phyloP scores from a whole-genome alignment of 2,888 invertebrate genomes.

The Athetis lepigone region DNA sequence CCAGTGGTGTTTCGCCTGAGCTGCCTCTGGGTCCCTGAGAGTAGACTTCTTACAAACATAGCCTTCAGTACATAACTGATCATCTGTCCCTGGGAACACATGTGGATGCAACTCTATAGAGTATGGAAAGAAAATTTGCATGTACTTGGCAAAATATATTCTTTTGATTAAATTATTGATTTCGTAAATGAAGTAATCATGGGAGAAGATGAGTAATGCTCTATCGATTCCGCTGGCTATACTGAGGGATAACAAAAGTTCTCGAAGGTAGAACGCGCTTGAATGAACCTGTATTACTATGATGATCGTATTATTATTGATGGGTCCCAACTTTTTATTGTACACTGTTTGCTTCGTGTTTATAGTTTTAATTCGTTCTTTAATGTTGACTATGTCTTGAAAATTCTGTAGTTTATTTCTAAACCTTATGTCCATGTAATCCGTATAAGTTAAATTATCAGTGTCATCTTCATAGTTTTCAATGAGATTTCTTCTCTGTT shows the following conservation, averaged over 20 bases:
- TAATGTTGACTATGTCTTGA: conserved; percentile 54
- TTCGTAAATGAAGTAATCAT: conserved; percentile 59
- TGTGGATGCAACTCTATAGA: conserved; percentile 71
- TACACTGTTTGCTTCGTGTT: conserved; percentile 66
- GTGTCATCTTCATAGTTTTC: conserved; percentile 55
- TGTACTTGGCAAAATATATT: conserved; percentile 57
- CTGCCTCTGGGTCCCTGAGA: conserved; percentile 57
- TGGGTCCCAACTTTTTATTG: conserved; percentile 49
- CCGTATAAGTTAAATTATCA: conserved; percentile 11
- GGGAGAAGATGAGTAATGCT: conserved; percentile 70
- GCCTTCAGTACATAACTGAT: conserved; percentile 63
- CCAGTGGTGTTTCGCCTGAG: conserved; percentile 74
- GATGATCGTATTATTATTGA: conserved; percentile 41
- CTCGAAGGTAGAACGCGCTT: conserved; percentile 62
- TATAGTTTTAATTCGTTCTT: conserved; percentile 57
- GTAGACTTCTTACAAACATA: conserved; percentile 63
- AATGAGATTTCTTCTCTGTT: conserved; percentile 54
- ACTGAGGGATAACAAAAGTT: conserved; percentile 67
- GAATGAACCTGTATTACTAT: conserved; percentile 74
- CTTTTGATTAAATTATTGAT: conserved; percentile 61
- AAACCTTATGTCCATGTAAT: conserved; percentile 26
- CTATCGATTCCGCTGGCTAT: conserved; percentile 64
- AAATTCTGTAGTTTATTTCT: conserved; percentile 31
- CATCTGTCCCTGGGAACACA: conserved; percentile 71
- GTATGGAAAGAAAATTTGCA: conserved; percentile 70